phyloP scores from a whole-genome alignment of 1,140 invertebrate species.

The Diachasma alloeum region DNA sequence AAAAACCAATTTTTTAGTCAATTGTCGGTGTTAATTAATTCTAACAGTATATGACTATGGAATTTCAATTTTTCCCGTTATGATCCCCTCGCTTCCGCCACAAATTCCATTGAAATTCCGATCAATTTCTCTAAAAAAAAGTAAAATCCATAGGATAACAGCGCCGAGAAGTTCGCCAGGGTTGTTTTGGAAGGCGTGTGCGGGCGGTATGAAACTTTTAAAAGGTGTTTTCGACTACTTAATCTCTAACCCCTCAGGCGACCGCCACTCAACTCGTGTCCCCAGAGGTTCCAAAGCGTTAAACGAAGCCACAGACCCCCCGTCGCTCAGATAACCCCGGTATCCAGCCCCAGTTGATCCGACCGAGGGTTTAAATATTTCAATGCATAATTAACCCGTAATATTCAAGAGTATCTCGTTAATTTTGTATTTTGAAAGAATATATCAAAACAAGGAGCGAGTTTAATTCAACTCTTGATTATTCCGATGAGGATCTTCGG shows the following conservation, averaged over 20 bases:
- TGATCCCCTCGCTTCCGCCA: background rate
- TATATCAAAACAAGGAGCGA: background rate
- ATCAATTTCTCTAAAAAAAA: background rate
- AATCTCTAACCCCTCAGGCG: slow-evolving; percentile 39
- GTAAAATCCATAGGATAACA: background rate
- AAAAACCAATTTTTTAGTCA: too few relatives aligned
- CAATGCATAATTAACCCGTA: slow-evolving; percentile 29
- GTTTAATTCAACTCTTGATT: too few relatives aligned
- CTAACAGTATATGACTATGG: too few relatives aligned
- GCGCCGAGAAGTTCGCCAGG: background rate
- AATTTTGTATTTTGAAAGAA: background rate
- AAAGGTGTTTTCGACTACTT: slow-evolving; percentile 45
- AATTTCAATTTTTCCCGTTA: background rate
- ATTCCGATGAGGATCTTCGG: background rate
- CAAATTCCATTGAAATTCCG: background rate
- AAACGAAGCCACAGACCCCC: slow-evolving; percentile 13
- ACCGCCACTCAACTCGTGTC: slow-evolving; percentile 26
- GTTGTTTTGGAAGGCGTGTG: background rate
- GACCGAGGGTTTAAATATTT: slow-evolving; percentile 26
- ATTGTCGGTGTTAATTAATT: too few relatives aligned
- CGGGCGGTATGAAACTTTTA: slow-evolving; percentile 41
- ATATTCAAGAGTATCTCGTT: slow-evolving; percentile 12
- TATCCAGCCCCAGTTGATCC: background rate
- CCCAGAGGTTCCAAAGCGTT: slow-evolving; percentile 31
- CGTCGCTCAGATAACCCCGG: background rate